Evolutionary conservation across 53 echinoderm and acorn worm species (phyloP), one percentile per base, ranked within the genome.

Genomic region (Paracentrotus lividus): DNA sequence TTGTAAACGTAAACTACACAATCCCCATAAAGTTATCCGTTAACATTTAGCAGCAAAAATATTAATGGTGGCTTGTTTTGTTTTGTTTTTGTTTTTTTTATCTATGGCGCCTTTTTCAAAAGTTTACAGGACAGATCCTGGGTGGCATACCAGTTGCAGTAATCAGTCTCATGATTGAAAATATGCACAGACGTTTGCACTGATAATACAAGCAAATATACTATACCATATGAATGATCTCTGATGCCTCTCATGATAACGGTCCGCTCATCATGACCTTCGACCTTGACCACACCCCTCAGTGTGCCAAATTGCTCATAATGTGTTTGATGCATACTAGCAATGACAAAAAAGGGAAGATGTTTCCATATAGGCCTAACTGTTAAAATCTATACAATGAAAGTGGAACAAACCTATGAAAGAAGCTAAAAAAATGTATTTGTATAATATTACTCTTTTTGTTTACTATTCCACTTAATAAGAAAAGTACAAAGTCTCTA

Each of bases 291-390:
- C 36, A 52, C 57, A 21, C 96, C 96, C 94, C 87, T 64, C 4
- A 96, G 47, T 69, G 87, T 92, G 66, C 96, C 96, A 72, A 77
- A 96, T 43, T 96, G 96, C 52, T 96, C 96, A 81, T 95, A 96
- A 55, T 95, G 95, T 1, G 93, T 93, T 20, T 93, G 92, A 24
- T 95, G 92, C 32, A 88, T 20, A 78, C 90, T 92, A 42, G 23
- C n/a, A n/a, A n/a, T 12, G 68, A 59, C 10, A 34, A 38, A 38
- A 16, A 38, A 18, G 55, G 20, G 55, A 86, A 49, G 38, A n/a
- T n/a, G n/a, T 1, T 9, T 33, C 12, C 8, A 32, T 34, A 15
- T 7, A 59, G 23, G 33, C 67, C 13, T 34, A 13, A 32, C 1
- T 67, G 31, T 59, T 52, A 57, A 13, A 57, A 10, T 13, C 8